Conservation (phyloP, 2,797 vertebrate genomes). For the Loriculus beryllinus region DNA sequence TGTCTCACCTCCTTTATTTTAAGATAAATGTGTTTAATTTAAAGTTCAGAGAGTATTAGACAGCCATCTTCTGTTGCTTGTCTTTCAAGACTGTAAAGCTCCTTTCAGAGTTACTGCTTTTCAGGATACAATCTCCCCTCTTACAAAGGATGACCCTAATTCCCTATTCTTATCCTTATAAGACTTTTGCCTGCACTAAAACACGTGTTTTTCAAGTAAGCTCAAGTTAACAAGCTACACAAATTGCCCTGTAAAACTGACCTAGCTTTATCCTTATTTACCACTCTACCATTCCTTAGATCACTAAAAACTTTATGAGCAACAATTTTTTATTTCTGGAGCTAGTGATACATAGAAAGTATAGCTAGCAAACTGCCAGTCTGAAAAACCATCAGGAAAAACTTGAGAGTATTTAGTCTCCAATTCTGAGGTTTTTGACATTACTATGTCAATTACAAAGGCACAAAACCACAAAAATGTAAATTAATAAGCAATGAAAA, state of each 20-base stretch:
- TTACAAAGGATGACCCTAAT: slow-evolving; percentile 27
- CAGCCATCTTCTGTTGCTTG: slow-evolving; percentile 3
- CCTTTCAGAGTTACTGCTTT: slow-evolving; percentile 29
- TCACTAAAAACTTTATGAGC: background rate
- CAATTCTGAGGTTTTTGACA: background rate
- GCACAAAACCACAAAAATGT: background rate
- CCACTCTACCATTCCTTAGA: background rate
- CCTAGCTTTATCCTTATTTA: slow-evolving; percentile 35
- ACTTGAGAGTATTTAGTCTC: background rate
- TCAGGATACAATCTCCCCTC: slow-evolving; percentile 1
- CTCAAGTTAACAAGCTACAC: slow-evolving; percentile 34
- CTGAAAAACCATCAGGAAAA: background rate
- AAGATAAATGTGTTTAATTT: background rate
- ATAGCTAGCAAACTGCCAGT: background rate
- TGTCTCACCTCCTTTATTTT: slow-evolving; percentile 3
- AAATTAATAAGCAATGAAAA: background rate
- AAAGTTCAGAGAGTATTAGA: background rate
- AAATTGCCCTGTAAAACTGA: slow-evolving; percentile 53
- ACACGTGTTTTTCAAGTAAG: background rate
- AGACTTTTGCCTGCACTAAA: slow-evolving; percentile 63
- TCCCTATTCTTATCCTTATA: slow-evolving; percentile 45
- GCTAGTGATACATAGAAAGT: background rate
- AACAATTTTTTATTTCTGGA: slow-evolving; percentile 28
- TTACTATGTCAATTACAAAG: background rate
- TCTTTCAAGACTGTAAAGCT: slow-evolving; percentile 21